Conservation (phyloP, 2,797 vertebrate species). For the Masticophis lateralis region DNA sequence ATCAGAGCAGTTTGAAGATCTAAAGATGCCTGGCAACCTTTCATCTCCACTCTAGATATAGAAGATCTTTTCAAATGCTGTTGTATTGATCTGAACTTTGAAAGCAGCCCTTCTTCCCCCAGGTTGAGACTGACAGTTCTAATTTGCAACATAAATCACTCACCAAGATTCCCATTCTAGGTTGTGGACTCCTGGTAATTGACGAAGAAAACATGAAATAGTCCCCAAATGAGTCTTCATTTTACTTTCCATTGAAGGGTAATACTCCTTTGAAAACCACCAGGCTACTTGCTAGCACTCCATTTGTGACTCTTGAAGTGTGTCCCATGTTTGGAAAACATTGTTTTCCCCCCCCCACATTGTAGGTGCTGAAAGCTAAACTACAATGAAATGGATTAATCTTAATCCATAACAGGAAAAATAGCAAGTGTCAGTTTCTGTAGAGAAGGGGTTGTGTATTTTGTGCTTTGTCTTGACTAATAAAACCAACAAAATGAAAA, state of each 20-base stretch:
- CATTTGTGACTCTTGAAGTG: neutral
- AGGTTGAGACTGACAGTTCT: slow-evolving; percentile 10
- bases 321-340: neutral
- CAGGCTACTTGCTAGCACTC: slow-evolving; percentile 7
- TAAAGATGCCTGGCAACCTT: neutral
- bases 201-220: slow-evolving; percentile 17
- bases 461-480: slow-evolving; percentile 37
- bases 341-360: neutral
- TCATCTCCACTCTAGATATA: neutral
- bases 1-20: neutral
- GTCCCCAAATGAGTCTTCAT: neutral
- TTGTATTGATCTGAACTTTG: neutral
- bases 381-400: slow-evolving; percentile 42
- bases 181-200: rapidly evolving
- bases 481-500: slow-evolving; percentile 31
- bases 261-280: neutral
- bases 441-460: slow-evolving; percentile 17
- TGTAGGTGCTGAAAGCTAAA: slow-evolving; percentile 18
- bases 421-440: slow-evolving; percentile 20
- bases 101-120: neutral
- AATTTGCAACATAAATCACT: slow-evolving; percentile 13
- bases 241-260: neutral
- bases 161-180: neutral
- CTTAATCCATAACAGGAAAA: slow-evolving; percentile 31
- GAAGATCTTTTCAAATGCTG: neutral